Evolutionary conservation across 1,140 invertebrate genomes (phyloP), one percentile per base, ranked within the genome.

Genomic region (Platyscapa corneri): DNA sequence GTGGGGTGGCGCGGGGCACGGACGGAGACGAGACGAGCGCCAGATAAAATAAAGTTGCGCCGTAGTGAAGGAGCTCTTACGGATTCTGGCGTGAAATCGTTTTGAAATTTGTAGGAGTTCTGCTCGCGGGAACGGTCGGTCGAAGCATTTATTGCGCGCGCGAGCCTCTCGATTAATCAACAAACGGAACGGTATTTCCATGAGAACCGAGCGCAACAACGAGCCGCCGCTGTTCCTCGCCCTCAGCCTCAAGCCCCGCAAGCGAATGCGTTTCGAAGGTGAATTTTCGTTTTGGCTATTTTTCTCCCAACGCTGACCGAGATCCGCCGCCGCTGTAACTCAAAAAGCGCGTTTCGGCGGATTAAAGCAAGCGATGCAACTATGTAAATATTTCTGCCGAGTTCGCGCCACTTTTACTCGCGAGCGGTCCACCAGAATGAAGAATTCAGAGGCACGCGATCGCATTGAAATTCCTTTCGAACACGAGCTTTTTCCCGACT

Each of bases 71-170:
- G 67, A 60, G 56, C 81, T 74, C 32, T 16, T 39, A 5, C 42
- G 49, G 64, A 42, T 27, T 81, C 67, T 53, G 3, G 27, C 46
- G 65, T 34, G 56, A 70, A 60, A 78, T 86, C 64, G 85, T 83
- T 82, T 82, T 76, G 70, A 74, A 85, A 65, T 85, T 85, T 64
- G 78, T 70, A 7, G 5, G 39, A 80, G 60, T 1, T 49, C 5
- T n/a, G 49, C 2, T n/a, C 12, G 53, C 34, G 64, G 7, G n/a
- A 75, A 81, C 64, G 39, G 76, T 34, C 79, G 56, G 80, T 86
- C 85, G 85, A 86, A 86, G 80, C 80, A 82, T 86, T 86, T 86
- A 86, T 86, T 72, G 85, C 80, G 3, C 18, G 37, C 46, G 30
- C 77, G 20, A 82, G 46, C 65, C 49, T 30, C 32, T 49, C 77